These are phyloP conservation scores for Rhinogobius similis DNA, from an alignment of 2,113 vertebrate genomes.

Conservation along the genomic window DNA sequence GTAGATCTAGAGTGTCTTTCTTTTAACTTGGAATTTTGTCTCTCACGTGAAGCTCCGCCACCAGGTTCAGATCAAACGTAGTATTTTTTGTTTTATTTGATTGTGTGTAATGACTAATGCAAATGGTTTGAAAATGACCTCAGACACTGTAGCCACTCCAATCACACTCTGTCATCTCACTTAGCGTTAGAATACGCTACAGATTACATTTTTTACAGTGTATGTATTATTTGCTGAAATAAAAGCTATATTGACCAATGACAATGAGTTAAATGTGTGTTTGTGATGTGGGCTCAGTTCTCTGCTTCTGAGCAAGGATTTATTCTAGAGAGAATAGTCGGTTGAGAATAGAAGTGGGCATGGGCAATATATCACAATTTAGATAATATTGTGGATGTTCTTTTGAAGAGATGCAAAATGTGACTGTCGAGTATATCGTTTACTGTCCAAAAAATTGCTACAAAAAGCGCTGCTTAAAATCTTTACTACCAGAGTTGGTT, in stretches of 20 bases:
- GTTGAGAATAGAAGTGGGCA: no score
- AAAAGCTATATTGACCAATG: slow-evolving; percentile 91
- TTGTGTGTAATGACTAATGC: slow-evolving; percentile 49
- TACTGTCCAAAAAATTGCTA: no score
- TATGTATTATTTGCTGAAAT: slow-evolving; percentile 97
- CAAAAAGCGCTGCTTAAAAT: no score
- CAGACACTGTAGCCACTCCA: slow-evolving; percentile 69
- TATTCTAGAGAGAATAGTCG: no score
- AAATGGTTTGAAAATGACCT: slow-evolving; percentile 62
- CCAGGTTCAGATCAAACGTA: slow-evolving; percentile 33
- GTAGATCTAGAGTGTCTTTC: slow-evolving; percentile 1
- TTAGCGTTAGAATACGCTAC: slow-evolving; percentile 67
- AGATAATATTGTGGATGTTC: no score
- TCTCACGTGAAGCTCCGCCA: slow-evolving; percentile 32
- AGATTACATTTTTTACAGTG: slow-evolving; percentile 90
- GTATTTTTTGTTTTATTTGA: slow-evolving; percentile 19
- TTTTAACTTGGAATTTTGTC: slow-evolving; percentile 57
- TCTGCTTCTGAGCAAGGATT: no score
- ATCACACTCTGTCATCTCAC: slow-evolving; percentile 61
- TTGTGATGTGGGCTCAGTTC: neutral
- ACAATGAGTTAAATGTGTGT: neutral
- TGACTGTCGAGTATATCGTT: no score
- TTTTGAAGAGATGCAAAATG: no score
- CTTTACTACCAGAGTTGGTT: no score
- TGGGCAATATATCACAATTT: no score